These are phyloP conservation scores for Drosophila diplacantha DNA, from an alignment of 2,888 invertebrate species.

Conservation along the genomic window DNA sequence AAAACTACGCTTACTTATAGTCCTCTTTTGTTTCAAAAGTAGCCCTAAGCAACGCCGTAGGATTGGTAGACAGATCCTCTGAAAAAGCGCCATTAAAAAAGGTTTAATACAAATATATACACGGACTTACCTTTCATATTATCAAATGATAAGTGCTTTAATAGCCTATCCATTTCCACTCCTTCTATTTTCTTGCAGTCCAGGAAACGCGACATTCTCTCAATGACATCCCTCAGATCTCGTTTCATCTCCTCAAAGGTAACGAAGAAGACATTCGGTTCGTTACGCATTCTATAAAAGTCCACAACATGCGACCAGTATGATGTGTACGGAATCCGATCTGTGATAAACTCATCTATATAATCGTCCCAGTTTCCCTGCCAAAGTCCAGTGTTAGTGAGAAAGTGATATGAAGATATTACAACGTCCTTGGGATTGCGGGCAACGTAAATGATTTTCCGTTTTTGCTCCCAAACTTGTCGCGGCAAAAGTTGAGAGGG, in stretches of 20 bases:
- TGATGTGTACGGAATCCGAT: conserved; percentile 40
- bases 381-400: conserved; percentile 81
- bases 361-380: conserved; percentile 80
- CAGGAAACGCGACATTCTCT: conserved; percentile 40
- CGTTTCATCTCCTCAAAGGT: conserved; percentile 67
- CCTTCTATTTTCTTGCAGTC: conserved; percentile 18
- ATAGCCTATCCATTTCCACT: conserved; percentile 26
- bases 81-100: not conserved
- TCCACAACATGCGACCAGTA: conserved; percentile 64
- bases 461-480: conserved; percentile 51
- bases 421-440: conserved; percentile 90
- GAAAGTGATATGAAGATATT: conserved; percentile 86
- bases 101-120: not conserved
- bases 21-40: accelerated
- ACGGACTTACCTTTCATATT: conserved; percentile 47
- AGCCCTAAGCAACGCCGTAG: not conserved
- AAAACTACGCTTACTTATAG: conserved; percentile 26
- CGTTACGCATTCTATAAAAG: conserved; percentile 62
- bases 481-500: conserved; percentile 55
- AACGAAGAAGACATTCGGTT: conserved; percentile 59
- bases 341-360: conserved; percentile 33
- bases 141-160: conserved; percentile 49
- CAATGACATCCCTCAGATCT: conserved; percentile 49
- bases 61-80: conserved; percentile 23
- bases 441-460: conserved; percentile 86